A percentile compares a stretch with the other conserved stretches of the same genome.
phyloP scores from a whole-genome alignment of 2,797 vertebrate species.

The Lepilemur ruficaudatus region DNA sequence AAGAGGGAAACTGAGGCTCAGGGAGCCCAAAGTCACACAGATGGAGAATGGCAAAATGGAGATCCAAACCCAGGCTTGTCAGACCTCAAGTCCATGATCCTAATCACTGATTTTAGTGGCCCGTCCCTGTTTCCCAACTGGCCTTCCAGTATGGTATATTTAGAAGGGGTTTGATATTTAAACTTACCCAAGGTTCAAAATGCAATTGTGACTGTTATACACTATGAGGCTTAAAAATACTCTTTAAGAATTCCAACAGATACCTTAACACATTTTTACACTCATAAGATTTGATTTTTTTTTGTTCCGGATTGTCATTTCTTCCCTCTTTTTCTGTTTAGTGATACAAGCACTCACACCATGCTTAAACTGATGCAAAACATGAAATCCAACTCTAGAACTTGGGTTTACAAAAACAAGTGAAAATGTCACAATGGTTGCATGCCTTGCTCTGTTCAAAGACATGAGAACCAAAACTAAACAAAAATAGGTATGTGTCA shows the following conservation, averaged over 20 bases:
- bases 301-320: neutral
- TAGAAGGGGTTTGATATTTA: neutral
- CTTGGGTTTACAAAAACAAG: constrained; percentile 59
- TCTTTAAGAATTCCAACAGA: constrained; percentile 24
- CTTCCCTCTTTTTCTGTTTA: neutral
- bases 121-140: neutral
- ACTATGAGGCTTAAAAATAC: neutral
- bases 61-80: neutral
- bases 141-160: neutral
- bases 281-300: neutral
- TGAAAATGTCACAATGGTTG: neutral
- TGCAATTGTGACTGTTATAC: neutral
- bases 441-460: constrained; percentile 14
- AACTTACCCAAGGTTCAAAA: constrained; percentile 34
- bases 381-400: constrained; percentile 56
- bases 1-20: neutral
- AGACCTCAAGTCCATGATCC: neutral
- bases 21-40: neutral
- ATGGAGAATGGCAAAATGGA: neutral
- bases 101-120: neutral
- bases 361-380: constrained; percentile 39
- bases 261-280: neutral
- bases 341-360: constrained; percentile 10
- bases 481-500: constrained; percentile 11
- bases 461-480: constrained; percentile 37